These are phyloP conservation scores for Characodon lateralis DNA, from an alignment of 2,797 vertebrate genomes.

Conservation along the genomic window DNA sequence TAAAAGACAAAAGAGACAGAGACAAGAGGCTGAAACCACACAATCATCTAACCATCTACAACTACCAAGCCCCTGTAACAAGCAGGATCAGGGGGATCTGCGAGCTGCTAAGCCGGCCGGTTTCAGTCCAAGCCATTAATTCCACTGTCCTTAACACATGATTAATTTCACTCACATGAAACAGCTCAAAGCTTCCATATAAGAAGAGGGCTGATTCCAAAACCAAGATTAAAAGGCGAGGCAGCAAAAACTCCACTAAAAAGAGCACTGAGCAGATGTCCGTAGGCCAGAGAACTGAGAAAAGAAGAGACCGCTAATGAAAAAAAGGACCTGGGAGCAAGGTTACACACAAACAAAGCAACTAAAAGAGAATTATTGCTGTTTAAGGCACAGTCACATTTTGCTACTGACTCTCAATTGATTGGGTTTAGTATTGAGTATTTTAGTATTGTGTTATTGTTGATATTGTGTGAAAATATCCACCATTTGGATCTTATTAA, in stretches of 20 bases:
- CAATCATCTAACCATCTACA: conserved; percentile 82
- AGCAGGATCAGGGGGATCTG: conserved; percentile 82
- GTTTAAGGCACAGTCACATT: conserved; percentile 19
- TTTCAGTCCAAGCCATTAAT: conserved; percentile 82
- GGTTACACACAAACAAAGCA: conserved; percentile 42
- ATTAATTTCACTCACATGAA: conserved; percentile 80
- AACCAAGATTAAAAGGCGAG: conserved; percentile 76
- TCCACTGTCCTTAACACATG: conserved; percentile 82
- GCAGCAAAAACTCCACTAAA: conserved; percentile 54
- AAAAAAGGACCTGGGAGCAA: conserved; percentile 43
- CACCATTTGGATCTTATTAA: conserved; percentile 72
- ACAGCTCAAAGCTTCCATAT: conserved; percentile 67
- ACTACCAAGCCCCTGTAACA: conserved; percentile 81
- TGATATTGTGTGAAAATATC: conserved; percentile 74
- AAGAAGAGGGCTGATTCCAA: conserved; percentile 63
- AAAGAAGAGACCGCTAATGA: conserved; percentile 52
- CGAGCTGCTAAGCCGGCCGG: conserved; percentile 74
- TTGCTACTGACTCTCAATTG: conserved; percentile 13
- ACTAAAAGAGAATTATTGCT: conserved; percentile 19
- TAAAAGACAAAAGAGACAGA: conserved; percentile 82
- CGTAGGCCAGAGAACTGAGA: conserved; percentile 51
- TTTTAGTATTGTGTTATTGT: conserved; percentile 67
- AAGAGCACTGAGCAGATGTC: conserved; percentile 73
- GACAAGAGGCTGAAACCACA: conserved; percentile 80
- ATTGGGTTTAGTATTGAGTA: conserved; percentile 49